Percentiles rank a stretch among this genome's conserved stretches.
Conservation (phyloP, 2,113 vertebrate species). For the Syngnathus scovelli region DNA sequence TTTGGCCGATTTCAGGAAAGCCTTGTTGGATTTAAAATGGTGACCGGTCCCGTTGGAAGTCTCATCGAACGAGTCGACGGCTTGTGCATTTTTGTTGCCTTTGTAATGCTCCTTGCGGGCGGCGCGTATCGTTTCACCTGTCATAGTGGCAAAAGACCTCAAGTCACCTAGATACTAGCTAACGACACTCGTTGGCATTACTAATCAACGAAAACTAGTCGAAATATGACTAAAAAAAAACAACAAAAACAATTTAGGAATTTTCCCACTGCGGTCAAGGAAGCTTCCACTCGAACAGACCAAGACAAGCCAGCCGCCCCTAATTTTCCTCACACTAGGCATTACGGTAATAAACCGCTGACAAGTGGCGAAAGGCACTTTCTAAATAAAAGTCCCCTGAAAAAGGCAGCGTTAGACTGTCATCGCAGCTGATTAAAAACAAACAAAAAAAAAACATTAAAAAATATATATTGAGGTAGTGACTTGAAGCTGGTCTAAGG, state of each 20-base stretch:
- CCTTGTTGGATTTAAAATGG: conserved; percentile 67
- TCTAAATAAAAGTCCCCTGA: too few species aligned
- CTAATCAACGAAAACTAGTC: neutral
- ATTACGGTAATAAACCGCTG: too few species aligned
- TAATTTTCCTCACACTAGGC: too few species aligned
- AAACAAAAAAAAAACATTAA: conserved; percentile 12
- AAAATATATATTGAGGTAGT: too few species aligned
- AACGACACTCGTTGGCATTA: conserved; percentile 7
- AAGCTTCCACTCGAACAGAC: neutral
- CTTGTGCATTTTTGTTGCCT: conserved; percentile 79
- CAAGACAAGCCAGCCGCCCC: too few species aligned
- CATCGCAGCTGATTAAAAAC: too few species aligned
- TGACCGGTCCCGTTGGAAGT: conserved; percentile 73
- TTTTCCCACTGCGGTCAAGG: conserved; percentile 14
- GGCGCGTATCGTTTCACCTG: conserved; percentile 86
- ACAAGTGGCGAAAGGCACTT: too few species aligned
- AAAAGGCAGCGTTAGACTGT: neutral
- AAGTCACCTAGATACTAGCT: conserved; percentile 5
- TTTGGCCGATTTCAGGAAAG: conserved; percentile 62
- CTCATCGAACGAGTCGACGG: conserved; percentile 78
- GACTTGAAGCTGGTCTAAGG: too few species aligned
- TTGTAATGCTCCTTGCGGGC: conserved; percentile 81
- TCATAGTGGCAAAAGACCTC: conserved; percentile 66
- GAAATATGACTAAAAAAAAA: neutral
- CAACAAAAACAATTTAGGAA: neutral